A percentile compares a stretch with the other conserved stretches of the same genome.
These are phyloP conservation scores for Macropus fuliginosus DNA, from an alignment of 2,797 vertebrate genomes.

Conservation along the genomic window DNA sequence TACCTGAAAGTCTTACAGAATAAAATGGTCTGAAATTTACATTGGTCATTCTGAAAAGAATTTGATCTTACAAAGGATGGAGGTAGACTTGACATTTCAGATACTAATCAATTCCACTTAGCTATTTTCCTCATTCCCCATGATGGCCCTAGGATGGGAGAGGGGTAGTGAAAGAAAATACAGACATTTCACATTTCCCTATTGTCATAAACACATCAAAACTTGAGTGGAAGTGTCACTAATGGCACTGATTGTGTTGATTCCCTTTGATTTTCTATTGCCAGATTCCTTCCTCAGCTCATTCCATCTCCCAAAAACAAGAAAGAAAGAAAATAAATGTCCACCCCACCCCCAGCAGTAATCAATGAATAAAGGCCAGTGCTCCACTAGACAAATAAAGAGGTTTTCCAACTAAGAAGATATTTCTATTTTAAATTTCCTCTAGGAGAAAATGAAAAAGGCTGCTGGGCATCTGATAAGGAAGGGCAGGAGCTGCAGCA, in stretches of 20 bases:
- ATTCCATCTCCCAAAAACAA: neutral
- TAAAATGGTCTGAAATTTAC: slow-evolving; percentile 2
- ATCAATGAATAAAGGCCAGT: slow-evolving; percentile 11
- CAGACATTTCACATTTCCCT: neutral
- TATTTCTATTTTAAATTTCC: slow-evolving; percentile 17
- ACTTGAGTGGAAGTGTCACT: neutral
- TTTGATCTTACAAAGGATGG: neutral
- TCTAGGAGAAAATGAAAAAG: slow-evolving; percentile 30
- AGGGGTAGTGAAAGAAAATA: neutral
- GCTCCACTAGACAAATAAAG: neutral
- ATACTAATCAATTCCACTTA: slow-evolving; percentile 10
- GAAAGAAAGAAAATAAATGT: slow-evolving; percentile 29
- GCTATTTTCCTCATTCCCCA: slow-evolving; percentile 26
- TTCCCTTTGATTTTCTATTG: neutral
- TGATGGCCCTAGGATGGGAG: neutral
- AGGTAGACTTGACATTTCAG: slow-evolving; percentile 18
- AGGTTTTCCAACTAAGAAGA: slow-evolving; percentile 14
- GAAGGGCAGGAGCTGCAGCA: neutral
- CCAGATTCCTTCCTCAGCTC: neutral
- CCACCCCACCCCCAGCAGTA: neutral
- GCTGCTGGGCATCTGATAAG: neutral
- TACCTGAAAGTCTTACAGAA: neutral
- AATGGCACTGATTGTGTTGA: neutral
- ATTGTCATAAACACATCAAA: neutral
- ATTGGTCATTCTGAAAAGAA: neutral